Percentiles rank a stretch among this genome's conserved stretches.
Evolutionary conservation across 2,888 invertebrate genomes (phyloP).

Genomic region (Nudaria mundana): DNA sequence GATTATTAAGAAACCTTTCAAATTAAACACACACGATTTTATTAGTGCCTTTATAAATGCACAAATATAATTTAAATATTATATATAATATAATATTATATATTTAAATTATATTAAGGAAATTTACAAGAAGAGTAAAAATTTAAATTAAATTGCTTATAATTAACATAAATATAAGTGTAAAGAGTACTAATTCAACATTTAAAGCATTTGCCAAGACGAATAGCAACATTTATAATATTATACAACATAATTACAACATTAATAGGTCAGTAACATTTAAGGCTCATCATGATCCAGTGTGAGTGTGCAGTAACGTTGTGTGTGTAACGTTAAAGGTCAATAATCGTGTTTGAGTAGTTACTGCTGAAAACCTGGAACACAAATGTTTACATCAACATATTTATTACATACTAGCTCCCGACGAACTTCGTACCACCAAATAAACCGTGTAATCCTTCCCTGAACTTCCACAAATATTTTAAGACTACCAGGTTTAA

Average conservation of each 20-base stretch:
- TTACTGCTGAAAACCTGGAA: slow-evolving; percentile 39
- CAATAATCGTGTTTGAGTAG: slow-evolving; percentile 20
- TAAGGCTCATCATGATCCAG: too few relatives aligned
- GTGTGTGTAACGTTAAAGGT: slow-evolving; percentile 39
- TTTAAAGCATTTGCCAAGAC: slow-evolving; percentile 72
- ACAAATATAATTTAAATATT: too few relatives aligned
- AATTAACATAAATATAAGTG: slow-evolving; percentile 20
- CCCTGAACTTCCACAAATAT: too few relatives aligned
- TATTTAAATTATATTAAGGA: too few relatives aligned
- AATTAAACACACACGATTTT: too few relatives aligned
- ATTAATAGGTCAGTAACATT: slow-evolving; percentile 21
- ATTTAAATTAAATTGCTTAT: slow-evolving; percentile 1
- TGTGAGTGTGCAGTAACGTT: slow-evolving; percentile 53
- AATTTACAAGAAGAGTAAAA: too few relatives aligned
- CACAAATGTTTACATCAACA: slow-evolving; percentile 24
- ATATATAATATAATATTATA: too few relatives aligned
- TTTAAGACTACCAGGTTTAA: too few relatives aligned
- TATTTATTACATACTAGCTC: neutral
- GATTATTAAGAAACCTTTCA: too few relatives aligned
- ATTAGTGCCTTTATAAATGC: too few relatives aligned
- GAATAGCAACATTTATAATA: slow-evolving; percentile 65
- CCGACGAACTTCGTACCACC: too few relatives aligned
- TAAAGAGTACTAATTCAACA: slow-evolving; percentile 63
- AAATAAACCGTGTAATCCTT: too few relatives aligned
- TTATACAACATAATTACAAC: slow-evolving; percentile 43